Conservation (phyloP, 2,888 invertebrate genomes). For the Caradrina clavipalpis region DNA sequence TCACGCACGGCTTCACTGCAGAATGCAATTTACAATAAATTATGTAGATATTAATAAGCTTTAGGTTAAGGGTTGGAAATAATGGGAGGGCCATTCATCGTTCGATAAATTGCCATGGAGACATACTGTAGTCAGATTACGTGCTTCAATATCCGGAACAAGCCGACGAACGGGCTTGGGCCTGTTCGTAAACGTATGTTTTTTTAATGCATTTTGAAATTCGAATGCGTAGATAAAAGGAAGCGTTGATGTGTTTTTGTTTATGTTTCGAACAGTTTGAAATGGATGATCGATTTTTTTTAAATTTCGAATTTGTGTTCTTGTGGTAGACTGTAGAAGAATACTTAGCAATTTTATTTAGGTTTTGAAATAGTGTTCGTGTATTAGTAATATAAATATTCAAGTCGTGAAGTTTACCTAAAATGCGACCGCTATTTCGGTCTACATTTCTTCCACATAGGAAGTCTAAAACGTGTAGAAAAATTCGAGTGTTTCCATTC, state of each 20-base stretch:
- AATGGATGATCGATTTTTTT: constrained; percentile 34
- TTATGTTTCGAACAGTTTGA: constrained; percentile 38
- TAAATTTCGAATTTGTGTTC: constrained; percentile 13
- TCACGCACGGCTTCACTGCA: constrained; percentile 84
- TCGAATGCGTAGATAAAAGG: constrained; percentile 55
- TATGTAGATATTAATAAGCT: constrained; percentile 90
- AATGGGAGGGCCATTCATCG: constrained; percentile 88
- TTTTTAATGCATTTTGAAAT: constrained; percentile 63
- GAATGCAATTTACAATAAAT: constrained; percentile 91
- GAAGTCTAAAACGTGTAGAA: constrained; percentile 58
- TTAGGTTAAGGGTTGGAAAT: constrained; percentile 89
- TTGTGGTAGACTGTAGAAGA: neutral
- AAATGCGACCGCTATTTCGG: constrained; percentile 32
- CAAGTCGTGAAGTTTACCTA: constrained; percentile 25
- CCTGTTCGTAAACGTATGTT: constrained; percentile 49
- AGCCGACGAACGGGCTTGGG: constrained; percentile 71
- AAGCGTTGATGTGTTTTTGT: constrained; percentile 59
- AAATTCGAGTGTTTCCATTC: constrained; percentile 61
- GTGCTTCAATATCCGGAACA: constrained; percentile 90
- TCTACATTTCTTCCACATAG: constrained; percentile 47
- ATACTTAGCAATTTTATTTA: neutral
- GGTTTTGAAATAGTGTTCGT: neutral
- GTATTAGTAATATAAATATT: constrained; percentile 10
- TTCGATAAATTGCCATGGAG: constrained; percentile 90
- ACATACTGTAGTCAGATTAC: constrained; percentile 89